Base-by-base conservation (phyloP, 2,113 vertebrate genomes). In the Datnioides undecimradiatus region DNA sequence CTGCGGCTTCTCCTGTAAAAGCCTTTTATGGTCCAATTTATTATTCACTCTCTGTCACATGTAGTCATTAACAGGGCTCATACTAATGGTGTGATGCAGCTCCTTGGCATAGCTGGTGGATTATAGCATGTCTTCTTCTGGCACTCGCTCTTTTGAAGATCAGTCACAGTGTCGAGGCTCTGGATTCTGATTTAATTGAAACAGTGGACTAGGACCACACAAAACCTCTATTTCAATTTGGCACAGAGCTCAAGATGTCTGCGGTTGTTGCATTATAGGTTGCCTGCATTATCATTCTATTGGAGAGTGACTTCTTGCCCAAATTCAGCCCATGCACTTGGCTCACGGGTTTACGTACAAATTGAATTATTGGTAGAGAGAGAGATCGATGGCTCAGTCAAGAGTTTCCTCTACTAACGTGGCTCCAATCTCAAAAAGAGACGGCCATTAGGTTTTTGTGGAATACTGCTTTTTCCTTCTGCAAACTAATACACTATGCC, bases 41-140 rank as follows among this genome's bases (percentile, higher is more conserved):
- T 79, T 80, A 65, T 91, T 85, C 2, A 80, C 86, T 77, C 49
- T 59, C 33, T 55, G 63, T 55, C 65, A 71, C 80, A 73, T 80
- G 70, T 70, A 65, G 52, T 80, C 77, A 74, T 88, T 82, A 87
- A 63, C 65, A 62, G n/a, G 48, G 14, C 68, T 79, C 51, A 62
- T 51, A 31, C 43, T 82, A 80, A 78, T 76, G 41, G 38, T 63
- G 60, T 1, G n/a, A 34, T 43, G 21, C 25, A 52, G 72, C 59
- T 78, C 36, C 0, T 31, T 68, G 59, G 58, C 17, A 51, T 48
- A 55, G 51, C 46, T 51, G 21, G 31, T 73, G 43, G 49, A 64
- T 46, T 48, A 45, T 27, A 76, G 49, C 43, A 13, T 40, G 27
- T 86, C 75, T 73, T 87, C 38, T 36, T 81, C 54, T 63, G 57